phyloP scores from a whole-genome alignment of 1,140 invertebrate genomes.

The Matsumurasca onukii region DNA sequence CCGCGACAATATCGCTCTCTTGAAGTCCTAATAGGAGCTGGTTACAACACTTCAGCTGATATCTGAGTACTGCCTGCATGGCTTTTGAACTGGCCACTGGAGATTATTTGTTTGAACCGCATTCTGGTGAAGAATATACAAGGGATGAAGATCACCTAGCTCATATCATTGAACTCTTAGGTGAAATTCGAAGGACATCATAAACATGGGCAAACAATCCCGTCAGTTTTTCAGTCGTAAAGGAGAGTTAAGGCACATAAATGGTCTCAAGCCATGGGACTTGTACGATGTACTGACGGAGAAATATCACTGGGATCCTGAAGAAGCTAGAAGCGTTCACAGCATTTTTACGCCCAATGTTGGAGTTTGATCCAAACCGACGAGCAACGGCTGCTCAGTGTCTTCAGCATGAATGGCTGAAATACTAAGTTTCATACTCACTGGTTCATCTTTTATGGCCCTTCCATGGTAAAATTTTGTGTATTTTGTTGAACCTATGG shows the following conservation, averaged over 20 bases:
- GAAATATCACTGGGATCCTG: constrained; percentile 90
- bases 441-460: not conserved
- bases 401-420: constrained; percentile 91
- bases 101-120: constrained; percentile 98
- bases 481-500: not conserved
- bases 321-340: constrained; percentile 87
- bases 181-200: constrained; percentile 91
- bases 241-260: constrained; percentile 89
- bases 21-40: constrained; percentile 93
- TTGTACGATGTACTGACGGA: constrained; percentile 90
- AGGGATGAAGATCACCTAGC: constrained; percentile 98
- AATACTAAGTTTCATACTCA: constrained; percentile 38
- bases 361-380: constrained; percentile 87
- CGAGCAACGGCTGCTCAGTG: constrained; percentile 92
- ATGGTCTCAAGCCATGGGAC: constrained; percentile 91
- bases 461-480: constrained; percentile 7
- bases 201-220: constrained; percentile 88
- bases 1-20: constrained; percentile 95
- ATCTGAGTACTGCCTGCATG: constrained; percentile 99
- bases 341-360: constrained; percentile 92
- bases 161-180: constrained; percentile 96
- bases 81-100: constrained; percentile 98
- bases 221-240: constrained; percentile 92
- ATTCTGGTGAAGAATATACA: constrained; percentile 83
- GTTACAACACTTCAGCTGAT: constrained; percentile 93